These are phyloP conservation scores for Tholera decimalis DNA, from an alignment of 2,888 invertebrate genomes.

Conservation along the genomic window DNA sequence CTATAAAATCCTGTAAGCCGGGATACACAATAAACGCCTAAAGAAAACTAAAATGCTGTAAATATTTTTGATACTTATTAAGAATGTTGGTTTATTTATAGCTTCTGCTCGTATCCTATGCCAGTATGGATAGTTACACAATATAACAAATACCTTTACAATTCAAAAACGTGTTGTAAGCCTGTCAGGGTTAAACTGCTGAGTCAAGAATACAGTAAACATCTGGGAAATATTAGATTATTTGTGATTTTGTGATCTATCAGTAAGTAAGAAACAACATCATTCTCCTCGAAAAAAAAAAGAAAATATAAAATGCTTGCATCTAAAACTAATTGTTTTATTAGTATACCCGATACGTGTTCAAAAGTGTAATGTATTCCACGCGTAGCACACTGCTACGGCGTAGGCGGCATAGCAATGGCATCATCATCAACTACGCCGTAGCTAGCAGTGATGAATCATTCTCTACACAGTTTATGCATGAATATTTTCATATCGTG, in stretches of 20 bases:
- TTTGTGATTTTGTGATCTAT: no score
- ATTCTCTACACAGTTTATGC: background rate
- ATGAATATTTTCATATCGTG: background rate
- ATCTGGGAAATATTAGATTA: no score
- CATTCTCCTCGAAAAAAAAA: background rate
- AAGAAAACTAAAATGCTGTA: background rate
- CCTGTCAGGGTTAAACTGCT: no score
- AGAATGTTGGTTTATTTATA: background rate
- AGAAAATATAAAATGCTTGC: background rate
- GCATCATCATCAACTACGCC: slow-evolving; percentile 39
- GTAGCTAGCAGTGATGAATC: slow-evolving; percentile 31
- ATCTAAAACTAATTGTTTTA: background rate
- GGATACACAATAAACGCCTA: slow-evolving; percentile 39
- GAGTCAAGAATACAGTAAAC: no score
- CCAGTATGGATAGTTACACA: no score
- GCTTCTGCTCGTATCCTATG: no score
- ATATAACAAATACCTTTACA: no score
- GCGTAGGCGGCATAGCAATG: slow-evolving; percentile 43
- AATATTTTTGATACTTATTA: background rate
- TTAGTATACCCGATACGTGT: background rate
- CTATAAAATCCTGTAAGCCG: slow-evolving; percentile 42
- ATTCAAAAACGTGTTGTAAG: no score
- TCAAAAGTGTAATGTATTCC: background rate
- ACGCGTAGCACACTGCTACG: slow-evolving; percentile 23
- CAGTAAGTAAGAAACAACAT: background rate